phyloP scores from a whole-genome alignment of 2,888 invertebrate genomes.

The Exocentrus adspersus region DNA sequence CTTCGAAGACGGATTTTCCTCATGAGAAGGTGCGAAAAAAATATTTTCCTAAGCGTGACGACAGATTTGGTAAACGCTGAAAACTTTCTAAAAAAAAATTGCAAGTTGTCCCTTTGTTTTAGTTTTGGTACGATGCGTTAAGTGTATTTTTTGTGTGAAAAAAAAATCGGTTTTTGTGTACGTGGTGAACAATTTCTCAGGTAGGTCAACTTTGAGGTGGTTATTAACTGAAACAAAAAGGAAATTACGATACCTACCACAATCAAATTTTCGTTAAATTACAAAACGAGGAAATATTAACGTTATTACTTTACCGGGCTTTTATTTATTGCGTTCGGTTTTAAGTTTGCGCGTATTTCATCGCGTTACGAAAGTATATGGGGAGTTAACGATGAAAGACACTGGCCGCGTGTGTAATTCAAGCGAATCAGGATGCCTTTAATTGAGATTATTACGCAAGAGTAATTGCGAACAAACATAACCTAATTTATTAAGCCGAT shows the following conservation, averaged over 20 bases:
- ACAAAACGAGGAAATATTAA: not conserved
- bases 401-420: conserved; percentile 19
- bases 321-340: too few species aligned
- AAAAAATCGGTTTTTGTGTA: too few species aligned
- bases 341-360: too few species aligned
- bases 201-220: too few species aligned
- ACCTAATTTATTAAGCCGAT: conserved; percentile 3
- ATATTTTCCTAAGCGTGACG: too few species aligned
- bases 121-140: too few species aligned
- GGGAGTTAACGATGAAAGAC: conserved; percentile 5
- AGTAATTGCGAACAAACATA: not conserved
- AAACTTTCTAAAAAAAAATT: too few species aligned
- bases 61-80: too few species aligned
- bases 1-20: not conserved
- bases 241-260: not conserved
- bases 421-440: conserved; percentile 21
- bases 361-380: conserved; percentile 18
- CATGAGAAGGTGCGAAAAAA: too few species aligned
- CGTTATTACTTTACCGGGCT: too few species aligned
- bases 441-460: conserved; percentile 21
- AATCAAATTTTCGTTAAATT: not conserved
- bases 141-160: too few species aligned
- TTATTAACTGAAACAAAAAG: not conserved
- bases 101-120: too few species aligned
- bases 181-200: not conserved